Conservation (phyloP, 2,888 invertebrate genomes). For the Drosophila buzzatii region DNA sequence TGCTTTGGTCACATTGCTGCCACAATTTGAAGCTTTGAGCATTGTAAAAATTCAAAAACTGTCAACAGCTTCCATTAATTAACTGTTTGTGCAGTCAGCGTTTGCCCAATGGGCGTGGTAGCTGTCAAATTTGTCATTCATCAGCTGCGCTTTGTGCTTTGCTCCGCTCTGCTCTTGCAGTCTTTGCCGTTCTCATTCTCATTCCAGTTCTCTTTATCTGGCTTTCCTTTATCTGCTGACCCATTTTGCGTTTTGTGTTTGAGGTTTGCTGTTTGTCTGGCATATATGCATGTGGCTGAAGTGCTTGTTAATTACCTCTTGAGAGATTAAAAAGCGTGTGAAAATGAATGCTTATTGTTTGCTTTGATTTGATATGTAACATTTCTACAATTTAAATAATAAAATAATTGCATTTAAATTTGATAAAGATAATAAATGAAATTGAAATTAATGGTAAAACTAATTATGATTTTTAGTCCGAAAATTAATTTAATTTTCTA, state of each 20-base stretch:
- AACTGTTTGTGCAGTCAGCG: constrained; percentile 49
- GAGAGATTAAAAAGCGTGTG: not conserved
- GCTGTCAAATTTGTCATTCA: constrained; percentile 77
- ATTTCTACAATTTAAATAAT: not conserved
- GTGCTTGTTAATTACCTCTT: constrained; percentile 1
- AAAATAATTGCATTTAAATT: not conserved
- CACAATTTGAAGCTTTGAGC: constrained; percentile 39
- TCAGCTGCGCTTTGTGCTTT: constrained; percentile 52
- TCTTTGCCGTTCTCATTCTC: not conserved
- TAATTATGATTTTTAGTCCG: too few relatives aligned
- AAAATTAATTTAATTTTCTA: too few relatives aligned
- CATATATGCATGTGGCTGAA: constrained; percentile 9
- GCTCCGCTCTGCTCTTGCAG: constrained; percentile 4
- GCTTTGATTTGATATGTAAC: not conserved
- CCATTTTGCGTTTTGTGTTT: constrained; percentile 6
- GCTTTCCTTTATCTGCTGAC: constrained; percentile 6
- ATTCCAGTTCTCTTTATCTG: constrained; percentile 15
- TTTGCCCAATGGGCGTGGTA: constrained; percentile 47
- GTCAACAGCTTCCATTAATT: constrained; percentile 76
- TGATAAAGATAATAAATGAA: not conserved
- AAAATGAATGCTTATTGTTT: not conserved
- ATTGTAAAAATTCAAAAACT: constrained; percentile 64
- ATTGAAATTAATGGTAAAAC: not conserved
- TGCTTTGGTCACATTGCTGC: constrained; percentile 23
- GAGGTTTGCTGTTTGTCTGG: constrained; percentile 10